Evolutionary conservation across 2,113 vertebrate genomes (phyloP).

Genomic region (Acanthisitta chloris): DNA sequence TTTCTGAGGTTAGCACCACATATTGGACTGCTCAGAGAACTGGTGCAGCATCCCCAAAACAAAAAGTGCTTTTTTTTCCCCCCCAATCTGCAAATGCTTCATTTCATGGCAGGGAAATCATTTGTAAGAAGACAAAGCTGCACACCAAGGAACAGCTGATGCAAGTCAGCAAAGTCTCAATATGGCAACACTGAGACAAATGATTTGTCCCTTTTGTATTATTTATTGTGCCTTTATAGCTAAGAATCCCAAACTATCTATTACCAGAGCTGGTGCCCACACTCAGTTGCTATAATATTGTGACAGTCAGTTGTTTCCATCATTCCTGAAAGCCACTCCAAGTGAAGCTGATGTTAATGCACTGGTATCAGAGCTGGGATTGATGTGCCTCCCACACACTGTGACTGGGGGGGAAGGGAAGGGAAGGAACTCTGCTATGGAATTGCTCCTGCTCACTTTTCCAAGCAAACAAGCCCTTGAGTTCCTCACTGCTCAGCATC

Average conservation of each 20-base stretch:
- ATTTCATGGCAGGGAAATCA: neutral
- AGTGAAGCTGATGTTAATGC: neutral
- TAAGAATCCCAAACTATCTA: constrained; percentile 24
- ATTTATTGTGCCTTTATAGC: constrained; percentile 57
- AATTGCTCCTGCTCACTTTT: neutral
- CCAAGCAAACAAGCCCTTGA: neutral
- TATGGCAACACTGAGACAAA: neutral
- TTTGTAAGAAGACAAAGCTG: neutral
- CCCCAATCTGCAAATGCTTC: neutral
- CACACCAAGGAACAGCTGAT: neutral
- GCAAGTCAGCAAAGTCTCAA: neutral
- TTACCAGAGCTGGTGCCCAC: constrained; percentile 38
- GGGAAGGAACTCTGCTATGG: no score
- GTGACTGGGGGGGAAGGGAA: neutral
- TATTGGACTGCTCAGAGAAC: neutral
- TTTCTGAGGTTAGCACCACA: neutral
- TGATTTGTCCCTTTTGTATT: constrained; percentile 21
- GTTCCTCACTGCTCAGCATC: neutral
- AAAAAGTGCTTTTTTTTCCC: neutral
- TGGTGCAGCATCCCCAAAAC: neutral
- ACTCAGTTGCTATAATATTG: neutral
- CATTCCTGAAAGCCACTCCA: neutral
- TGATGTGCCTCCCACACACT: neutral
- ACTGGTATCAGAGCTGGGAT: neutral
- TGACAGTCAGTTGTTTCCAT: neutral